Base-by-base conservation (phyloP, 2,888 invertebrate genomes). In the Lepidonotus clava region DNA sequence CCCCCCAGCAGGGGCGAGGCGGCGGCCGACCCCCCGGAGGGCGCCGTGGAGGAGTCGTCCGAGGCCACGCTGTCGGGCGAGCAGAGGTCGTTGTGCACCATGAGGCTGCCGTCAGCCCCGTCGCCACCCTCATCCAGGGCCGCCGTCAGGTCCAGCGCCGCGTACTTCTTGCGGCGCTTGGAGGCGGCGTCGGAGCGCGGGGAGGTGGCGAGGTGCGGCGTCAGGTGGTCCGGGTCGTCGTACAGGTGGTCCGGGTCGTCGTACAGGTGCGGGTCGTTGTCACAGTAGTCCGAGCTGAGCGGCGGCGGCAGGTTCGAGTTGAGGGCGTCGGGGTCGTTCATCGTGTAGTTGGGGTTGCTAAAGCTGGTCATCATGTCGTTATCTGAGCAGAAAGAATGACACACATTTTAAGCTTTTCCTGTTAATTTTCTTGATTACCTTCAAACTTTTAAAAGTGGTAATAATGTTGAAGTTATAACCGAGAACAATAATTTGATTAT, bases 291-390 rank as follows among this genome's bases (percentile, higher is more conserved):
- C 46, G 83, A 89, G 83, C 88, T 89, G 86, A 71, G 84, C 40
- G 87, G 90, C 83, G 90, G 86, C 40, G 87, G 90, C 83, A 90
- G 86, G 83, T 91, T 91, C 71, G 90, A 90, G 85, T 90, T 90
- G 51, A 90, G 88, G 46, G 91, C 89, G 77, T 92, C 92, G 32
- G 91, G 91, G 18, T 97, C 96, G 95, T 97, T 97, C 92, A 97
- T 95, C 93, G 97, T 97, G 95, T 98, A 98, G 95, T 98, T 98
- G 38, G 98, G 97, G 94, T 98, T 98, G 95, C 97, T 97, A 95
- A 97, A 98, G 92, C 97, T 97, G 93, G 93, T 90, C 87, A 97
- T 95, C 90, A 97, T 96, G 94, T 97, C 97, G 95, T 97, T 97
- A 95, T 97, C 97, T 97, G n/a, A n/a, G n/a, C n/a, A n/a, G 96